A percentile compares a stretch with the other conserved stretches of the same genome.
phyloP scores from a whole-genome alignment of 2,888 invertebrate species.

The Buathra laborator region DNA sequence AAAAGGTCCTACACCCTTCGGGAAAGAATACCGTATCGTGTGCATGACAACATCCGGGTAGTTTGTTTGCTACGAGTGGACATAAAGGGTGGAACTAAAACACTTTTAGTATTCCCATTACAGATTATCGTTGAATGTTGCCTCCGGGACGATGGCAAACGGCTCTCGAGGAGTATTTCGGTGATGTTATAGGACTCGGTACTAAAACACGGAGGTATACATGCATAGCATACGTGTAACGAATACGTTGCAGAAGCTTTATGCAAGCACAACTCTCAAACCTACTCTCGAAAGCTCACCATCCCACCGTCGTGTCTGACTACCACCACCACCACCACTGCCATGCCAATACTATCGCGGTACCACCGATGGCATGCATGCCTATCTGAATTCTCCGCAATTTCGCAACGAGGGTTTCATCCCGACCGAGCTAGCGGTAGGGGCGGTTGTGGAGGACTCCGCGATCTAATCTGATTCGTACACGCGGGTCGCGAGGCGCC shows the following conservation, averaged over 20 bases:
- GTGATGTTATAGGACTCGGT: neutral
- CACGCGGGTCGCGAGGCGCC: slow-evolving; percentile 70
- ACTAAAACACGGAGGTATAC: slow-evolving; percentile 6
- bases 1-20: neutral
- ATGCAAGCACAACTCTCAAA: slow-evolving; percentile 30
- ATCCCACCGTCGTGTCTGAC: slow-evolving; percentile 16
- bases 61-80: neutral
- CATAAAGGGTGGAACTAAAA: neutral
- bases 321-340: neutral
- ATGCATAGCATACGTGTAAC: slow-evolving; percentile 15
- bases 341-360: slow-evolving; percentile 49
- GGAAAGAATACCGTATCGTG: neutral
- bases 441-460: slow-evolving; percentile 42
- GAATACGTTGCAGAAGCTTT: slow-evolving; percentile 6
- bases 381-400: slow-evolving; percentile 70
- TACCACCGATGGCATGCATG: slow-evolving; percentile 53
- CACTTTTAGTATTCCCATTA: slow-evolving; percentile 35
- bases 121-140: slow-evolving; percentile 39
- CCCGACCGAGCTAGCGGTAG: slow-evolving; percentile 60
- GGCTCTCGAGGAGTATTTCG: slow-evolving; percentile 18
- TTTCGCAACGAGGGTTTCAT: slow-evolving; percentile 71
- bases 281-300: slow-evolving; percentile 20
- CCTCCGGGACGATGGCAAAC: neutral
- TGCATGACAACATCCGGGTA: neutral
- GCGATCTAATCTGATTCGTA: slow-evolving; percentile 79